Evolutionary conservation across 2,888 invertebrate species (phyloP).

Genomic region (Diarsia mendica): DNA sequence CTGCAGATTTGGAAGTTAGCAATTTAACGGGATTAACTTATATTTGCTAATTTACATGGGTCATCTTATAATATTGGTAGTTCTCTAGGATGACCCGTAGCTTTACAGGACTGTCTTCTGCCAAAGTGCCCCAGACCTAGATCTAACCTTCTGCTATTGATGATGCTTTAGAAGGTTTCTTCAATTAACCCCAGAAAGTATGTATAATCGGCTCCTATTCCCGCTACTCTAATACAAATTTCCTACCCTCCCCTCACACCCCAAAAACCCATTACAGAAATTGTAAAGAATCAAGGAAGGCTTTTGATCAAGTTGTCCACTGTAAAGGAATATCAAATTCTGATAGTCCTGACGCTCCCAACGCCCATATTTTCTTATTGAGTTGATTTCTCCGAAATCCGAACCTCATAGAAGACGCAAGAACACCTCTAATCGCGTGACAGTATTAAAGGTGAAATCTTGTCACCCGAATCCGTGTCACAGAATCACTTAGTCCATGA

Average conservation of each 20-base stretch:
- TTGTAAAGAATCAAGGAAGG: not conserved
- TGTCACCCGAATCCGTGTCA: conserved; percentile 34
- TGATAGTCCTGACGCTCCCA: not conserved
- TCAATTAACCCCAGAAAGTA: not conserved
- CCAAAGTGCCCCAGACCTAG: not conserved
- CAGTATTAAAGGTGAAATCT: conserved; percentile 25
- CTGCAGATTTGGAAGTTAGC: not conserved
- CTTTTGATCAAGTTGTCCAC: not conserved
- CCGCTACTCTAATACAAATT: not conserved
- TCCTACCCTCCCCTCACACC: not conserved
- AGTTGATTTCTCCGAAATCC: not conserved
- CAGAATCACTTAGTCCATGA: conserved; percentile 28
- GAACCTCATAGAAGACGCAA: not conserved
- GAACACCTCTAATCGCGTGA: not conserved
- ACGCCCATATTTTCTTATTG: no score
- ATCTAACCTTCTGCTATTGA: not conserved
- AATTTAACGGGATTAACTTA: not conserved
- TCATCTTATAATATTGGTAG: not conserved
- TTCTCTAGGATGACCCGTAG: not conserved
- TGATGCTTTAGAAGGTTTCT: not conserved
- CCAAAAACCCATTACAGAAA: not conserved
- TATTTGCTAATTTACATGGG: not conserved
- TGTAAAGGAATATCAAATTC: not conserved
- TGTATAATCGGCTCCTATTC: not conserved
- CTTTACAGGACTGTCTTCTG: not conserved